phyloP scores from a whole-genome alignment of 2,797 vertebrate species.

The Lepus townsendii region DNA sequence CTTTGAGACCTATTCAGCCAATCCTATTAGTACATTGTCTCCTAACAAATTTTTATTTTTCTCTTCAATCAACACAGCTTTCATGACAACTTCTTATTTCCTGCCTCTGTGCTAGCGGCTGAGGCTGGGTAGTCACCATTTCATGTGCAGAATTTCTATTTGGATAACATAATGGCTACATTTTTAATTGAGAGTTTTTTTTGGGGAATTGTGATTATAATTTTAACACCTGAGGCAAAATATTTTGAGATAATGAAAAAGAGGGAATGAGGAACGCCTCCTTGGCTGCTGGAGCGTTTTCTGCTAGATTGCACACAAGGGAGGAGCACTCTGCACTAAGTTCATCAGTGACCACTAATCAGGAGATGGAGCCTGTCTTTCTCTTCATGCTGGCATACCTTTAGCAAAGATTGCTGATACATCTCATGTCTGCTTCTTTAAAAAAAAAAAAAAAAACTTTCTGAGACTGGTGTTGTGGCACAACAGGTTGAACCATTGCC shows the following conservation, averaged over 20 bases:
- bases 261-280: background rate
- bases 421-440: background rate
- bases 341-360: background rate
- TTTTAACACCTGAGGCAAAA: slow-evolving; percentile 50
- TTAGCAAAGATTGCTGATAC: background rate
- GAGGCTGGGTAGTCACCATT: background rate
- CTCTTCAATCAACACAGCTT: background rate
- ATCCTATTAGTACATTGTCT: background rate
- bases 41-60: background rate
- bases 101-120: background rate
- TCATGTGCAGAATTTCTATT: background rate
- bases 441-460: too few relatives aligned
- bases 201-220: background rate
- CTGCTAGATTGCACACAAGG: background rate
- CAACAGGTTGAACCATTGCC: too few relatives aligned
- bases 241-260: background rate
- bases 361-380: background rate
- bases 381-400: background rate
- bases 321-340: background rate
- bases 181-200: background rate
- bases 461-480: too few relatives aligned
- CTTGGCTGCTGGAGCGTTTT: background rate
- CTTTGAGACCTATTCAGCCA: accelerated
- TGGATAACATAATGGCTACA: background rate
- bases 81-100: background rate